Base-by-base conservation (phyloP, 2,888 invertebrate species). In the Euzetes globulus region DNA sequence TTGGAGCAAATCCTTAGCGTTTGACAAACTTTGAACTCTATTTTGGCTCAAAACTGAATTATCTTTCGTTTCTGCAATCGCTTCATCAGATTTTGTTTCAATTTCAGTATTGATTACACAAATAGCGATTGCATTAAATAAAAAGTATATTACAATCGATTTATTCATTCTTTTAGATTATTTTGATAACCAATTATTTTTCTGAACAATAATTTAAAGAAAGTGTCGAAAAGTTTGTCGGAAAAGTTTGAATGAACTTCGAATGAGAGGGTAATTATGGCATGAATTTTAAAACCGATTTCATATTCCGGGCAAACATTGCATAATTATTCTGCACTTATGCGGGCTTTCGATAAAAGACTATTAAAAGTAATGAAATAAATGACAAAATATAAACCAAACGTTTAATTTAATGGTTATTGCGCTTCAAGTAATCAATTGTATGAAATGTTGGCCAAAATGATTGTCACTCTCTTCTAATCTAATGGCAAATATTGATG, bases 321-420 rank as follows among this genome's bases (percentile, higher is more conserved):
- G 17, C 29, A 65, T 65, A 65, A 65, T 65, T 65, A 65, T 65
- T 65, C 65, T 17, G 19, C 41, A 65, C 65, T 37, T 41, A 65
- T 65, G 65, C 19, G 65, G 65, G 65, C 41, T 17, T 19, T 37
- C 22, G 13, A 9, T 63, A 1, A 13, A 65, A 2, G 55, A 22
- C 65, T 37, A 41, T 65, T 19, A 37, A 41, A 41, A 13, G 13
- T 41, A 7, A 41, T 41, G 41, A 41, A 41, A 41, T 41, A 65
- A 65, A 65, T 41, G 65, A 41, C 22, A 41, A 65, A 65, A 65
- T n/a, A 41, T 65, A 37, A 65, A 41, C 22, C 17, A 41, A 60
- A 22, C 37, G 19, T 65, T 41, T 41, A 65, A 65, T 65, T 65
- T 65, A 65, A 65, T 65, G 41, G 65, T 65, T 65, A 65, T 65